Conservation (phyloP, 2,888 invertebrate genomes). For the Ichneumoninae sp. region DNA sequence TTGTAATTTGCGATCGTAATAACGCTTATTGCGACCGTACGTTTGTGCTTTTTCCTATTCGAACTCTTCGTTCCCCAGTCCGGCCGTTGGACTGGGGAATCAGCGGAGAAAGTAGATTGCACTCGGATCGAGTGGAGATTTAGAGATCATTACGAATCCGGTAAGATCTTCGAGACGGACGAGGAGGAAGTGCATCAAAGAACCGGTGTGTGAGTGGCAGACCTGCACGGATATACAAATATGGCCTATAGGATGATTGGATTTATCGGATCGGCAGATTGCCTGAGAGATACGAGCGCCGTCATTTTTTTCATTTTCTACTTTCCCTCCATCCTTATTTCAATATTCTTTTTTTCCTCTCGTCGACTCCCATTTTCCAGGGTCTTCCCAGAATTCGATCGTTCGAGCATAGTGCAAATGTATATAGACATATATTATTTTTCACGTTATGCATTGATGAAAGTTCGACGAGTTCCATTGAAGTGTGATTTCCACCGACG, state of each 20-base stretch:
- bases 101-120: conserved; percentile 49
- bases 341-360: conserved; percentile 51
- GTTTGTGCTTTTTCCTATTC: neutral
- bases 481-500: conserved; percentile 40
- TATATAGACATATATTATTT: conserved; percentile 20
- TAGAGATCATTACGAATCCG: conserved; percentile 53
- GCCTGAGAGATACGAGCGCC: conserved; percentile 68
- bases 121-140: conserved; percentile 45
- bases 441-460: conserved; percentile 66
- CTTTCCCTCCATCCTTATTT: conserved; percentile 38
- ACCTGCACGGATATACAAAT: conserved; percentile 71
- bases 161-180: conserved; percentile 52
- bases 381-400: neutral
- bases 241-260: conserved; percentile 80
- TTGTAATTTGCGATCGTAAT: neutral
- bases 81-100: conserved; percentile 30
- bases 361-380: conserved; percentile 43
- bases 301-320: conserved; percentile 54
- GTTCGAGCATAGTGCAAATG: conserved; percentile 2
- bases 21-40: neutral
- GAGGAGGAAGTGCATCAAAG: conserved; percentile 74
- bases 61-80: neutral
- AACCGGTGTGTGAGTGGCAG: conserved; percentile 74
- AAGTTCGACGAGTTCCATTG: conserved; percentile 75
- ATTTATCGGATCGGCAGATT: conserved; percentile 79